phyloP scores from a whole-genome alignment of 2,888 invertebrate species.

The Alloplasta piceator region DNA sequence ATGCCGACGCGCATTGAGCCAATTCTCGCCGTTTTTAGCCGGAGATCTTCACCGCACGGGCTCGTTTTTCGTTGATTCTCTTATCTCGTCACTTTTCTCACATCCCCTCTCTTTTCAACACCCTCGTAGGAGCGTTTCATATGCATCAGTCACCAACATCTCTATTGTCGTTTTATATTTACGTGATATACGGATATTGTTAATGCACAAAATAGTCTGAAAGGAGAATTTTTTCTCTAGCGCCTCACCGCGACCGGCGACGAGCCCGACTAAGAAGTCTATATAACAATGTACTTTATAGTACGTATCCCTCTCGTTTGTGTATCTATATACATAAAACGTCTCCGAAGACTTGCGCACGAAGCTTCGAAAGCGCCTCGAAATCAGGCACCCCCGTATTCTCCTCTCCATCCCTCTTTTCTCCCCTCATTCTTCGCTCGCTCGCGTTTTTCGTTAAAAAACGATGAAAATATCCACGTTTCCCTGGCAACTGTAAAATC shows the following conservation, averaged over 20 bases:
- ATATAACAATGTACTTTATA: conserved; percentile 7
- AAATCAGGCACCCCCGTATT: conserved; percentile 17
- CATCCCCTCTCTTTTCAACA: too few species aligned
- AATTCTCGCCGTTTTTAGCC: conserved; percentile 13
- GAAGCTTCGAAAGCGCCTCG: conserved; percentile 28
- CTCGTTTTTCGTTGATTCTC: too few species aligned
- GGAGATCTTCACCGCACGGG: conserved; percentile 9
- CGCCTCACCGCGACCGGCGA: conserved; percentile 55
- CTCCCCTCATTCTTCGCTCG: neutral
- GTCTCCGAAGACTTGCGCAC: conserved; percentile 44
- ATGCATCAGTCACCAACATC: too few species aligned
- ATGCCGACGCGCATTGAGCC: conserved; percentile 46
- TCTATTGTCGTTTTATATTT: too few species aligned
- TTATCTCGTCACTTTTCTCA: too few species aligned
- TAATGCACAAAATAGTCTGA: conserved; percentile 12
- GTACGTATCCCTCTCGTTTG: neutral
- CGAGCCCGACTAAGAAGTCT: conserved; percentile 44
- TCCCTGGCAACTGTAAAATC: neutral
- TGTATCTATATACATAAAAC: conserved; percentile 9
- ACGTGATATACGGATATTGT: neutral
- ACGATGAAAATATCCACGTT: neutral
- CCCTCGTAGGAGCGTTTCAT: too few species aligned
- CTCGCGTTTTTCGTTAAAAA: neutral
- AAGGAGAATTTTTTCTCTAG: conserved; percentile 29
- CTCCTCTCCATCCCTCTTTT: neutral